Evolutionary conservation across 2,888 invertebrate genomes (phyloP).

Genomic region (Cheilosia soror): DNA sequence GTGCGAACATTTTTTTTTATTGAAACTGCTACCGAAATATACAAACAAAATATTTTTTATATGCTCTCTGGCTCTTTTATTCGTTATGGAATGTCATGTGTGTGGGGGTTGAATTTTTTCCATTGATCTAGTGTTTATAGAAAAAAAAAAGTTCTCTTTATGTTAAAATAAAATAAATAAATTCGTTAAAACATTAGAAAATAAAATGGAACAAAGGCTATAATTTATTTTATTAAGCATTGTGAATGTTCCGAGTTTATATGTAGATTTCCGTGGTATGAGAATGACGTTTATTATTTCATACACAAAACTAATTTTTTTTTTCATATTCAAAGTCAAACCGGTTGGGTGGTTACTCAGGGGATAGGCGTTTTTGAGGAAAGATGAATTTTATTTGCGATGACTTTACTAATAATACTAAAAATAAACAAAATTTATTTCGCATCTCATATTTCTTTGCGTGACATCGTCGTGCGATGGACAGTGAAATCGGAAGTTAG

Average conservation of each 20-base stretch:
- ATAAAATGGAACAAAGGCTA: conserved; percentile 41
- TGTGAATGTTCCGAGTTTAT: conserved; percentile 26
- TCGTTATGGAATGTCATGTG: conserved; percentile 15
- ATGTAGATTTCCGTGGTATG: not conserved
- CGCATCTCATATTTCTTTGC: not conserved
- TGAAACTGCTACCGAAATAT: conserved; percentile 10
- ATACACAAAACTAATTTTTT: not conserved
- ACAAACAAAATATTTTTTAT: conserved; percentile 6
- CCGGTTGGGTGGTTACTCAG: not conserved
- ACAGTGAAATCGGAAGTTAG: not conserved
- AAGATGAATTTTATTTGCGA: not conserved
- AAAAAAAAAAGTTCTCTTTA: conserved; percentile 9
- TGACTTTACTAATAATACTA: not conserved
- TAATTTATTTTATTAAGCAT: conserved; percentile 53
- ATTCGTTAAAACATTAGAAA: conserved; percentile 38
- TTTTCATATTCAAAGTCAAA: not conserved
- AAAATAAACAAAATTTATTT: conserved; percentile 8
- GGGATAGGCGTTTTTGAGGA: not conserved
- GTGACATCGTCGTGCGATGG: no score
- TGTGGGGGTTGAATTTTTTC: conserved; percentile 49
- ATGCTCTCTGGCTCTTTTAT: conserved; percentile 14
- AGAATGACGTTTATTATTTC: no score
- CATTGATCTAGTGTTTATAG: conserved; percentile 30
- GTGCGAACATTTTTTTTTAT: conserved; percentile 13
- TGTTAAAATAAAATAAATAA: conserved; percentile 12